These are phyloP conservation scores for Heterodera filipjevi DNA, from an alignment of 2,888 invertebrate species.

Conservation along the genomic window DNA sequence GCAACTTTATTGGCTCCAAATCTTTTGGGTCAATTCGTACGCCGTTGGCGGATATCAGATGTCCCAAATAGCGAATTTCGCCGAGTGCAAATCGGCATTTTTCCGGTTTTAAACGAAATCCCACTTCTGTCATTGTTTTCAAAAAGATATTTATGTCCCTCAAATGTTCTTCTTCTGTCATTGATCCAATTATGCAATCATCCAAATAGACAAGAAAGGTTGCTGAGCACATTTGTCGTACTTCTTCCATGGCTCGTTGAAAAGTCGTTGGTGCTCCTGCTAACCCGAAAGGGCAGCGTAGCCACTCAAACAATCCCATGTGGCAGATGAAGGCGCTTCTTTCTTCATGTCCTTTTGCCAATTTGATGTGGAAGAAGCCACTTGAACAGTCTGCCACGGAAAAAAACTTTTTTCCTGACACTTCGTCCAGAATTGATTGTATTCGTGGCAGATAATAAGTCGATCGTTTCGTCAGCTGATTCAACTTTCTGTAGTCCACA, in stretches of 20 bases:
- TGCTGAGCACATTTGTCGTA: constrained; percentile 31
- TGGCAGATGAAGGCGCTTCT: constrained; percentile 45
- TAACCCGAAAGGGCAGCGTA: constrained; percentile 45
- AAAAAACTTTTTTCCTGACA: constrained; percentile 37
- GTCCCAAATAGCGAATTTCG: constrained; percentile 47
- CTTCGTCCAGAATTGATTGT: constrained; percentile 34
- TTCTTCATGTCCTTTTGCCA: constrained; percentile 35
- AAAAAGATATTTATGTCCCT: constrained; percentile 44
- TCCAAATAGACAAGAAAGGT: constrained; percentile 44
- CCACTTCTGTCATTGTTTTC: constrained; percentile 27
- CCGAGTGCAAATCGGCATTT: constrained; percentile 42
- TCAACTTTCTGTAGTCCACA: constrained; percentile 36
- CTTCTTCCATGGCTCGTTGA: constrained; percentile 35
- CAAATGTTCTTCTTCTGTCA: constrained; percentile 41
- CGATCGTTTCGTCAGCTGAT: constrained; percentile 31
- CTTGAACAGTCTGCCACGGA: constrained; percentile 2
- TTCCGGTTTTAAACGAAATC: constrained; percentile 38
- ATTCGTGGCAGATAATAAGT: constrained; percentile 35
- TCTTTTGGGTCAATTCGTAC: constrained; percentile 24
- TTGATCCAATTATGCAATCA: constrained; percentile 40
- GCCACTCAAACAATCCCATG: constrained; percentile 42
- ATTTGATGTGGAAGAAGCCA: constrained; percentile 35
- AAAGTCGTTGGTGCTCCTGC: constrained; percentile 43
- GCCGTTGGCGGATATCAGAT: constrained; percentile 42
- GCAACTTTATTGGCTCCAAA: neutral